Percentiles rank a stretch among this genome's conserved stretches.
phyloP scores from a whole-genome alignment of 2,888 invertebrate genomes.

The Reticulitermes lucifugus region DNA sequence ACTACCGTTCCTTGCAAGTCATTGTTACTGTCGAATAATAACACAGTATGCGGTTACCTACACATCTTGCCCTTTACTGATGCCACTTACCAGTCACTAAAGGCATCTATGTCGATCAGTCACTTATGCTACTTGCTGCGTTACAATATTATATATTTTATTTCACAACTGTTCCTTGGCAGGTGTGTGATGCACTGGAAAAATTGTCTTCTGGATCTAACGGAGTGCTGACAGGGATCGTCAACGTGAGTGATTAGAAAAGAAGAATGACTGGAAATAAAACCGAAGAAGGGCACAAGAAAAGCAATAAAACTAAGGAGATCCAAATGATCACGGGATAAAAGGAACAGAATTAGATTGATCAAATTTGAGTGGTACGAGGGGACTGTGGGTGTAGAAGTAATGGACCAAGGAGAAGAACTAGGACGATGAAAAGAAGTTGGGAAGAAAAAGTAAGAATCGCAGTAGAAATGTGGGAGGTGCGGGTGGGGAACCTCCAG shows the following conservation, averaged over 20 bases:
- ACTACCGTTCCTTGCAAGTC: too few relatives aligned
- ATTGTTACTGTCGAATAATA: too few relatives aligned
- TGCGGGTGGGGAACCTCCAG: not conserved
- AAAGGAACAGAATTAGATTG: slow-evolving; percentile 32
- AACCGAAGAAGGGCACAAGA: not conserved
- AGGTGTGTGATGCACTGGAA: too few relatives aligned
- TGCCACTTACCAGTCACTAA: too few relatives aligned
- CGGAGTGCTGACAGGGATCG: not conserved
- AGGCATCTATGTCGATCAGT: too few relatives aligned
- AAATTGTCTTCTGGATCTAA: too few relatives aligned
- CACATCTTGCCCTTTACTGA: too few relatives aligned
- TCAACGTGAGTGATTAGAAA: not conserved
- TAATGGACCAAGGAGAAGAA: slow-evolving; percentile 30
- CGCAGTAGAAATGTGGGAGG: not conserved
- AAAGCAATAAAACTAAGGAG: slow-evolving; percentile 11
- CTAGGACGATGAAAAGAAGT: not conserved
- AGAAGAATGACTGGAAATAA: not conserved
- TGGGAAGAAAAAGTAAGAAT: not conserved
- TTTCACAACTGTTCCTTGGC: too few relatives aligned
- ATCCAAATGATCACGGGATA: slow-evolving; percentile 26
- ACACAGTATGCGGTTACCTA: too few relatives aligned
- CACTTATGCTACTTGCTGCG: too few relatives aligned
- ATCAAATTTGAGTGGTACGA: slow-evolving; percentile 21
- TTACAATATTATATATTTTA: too few relatives aligned
- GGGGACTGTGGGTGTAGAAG: slow-evolving; percentile 4